Conservation (phyloP, 2,113 vertebrate genomes). For the Quiscalus mexicanus region DNA sequence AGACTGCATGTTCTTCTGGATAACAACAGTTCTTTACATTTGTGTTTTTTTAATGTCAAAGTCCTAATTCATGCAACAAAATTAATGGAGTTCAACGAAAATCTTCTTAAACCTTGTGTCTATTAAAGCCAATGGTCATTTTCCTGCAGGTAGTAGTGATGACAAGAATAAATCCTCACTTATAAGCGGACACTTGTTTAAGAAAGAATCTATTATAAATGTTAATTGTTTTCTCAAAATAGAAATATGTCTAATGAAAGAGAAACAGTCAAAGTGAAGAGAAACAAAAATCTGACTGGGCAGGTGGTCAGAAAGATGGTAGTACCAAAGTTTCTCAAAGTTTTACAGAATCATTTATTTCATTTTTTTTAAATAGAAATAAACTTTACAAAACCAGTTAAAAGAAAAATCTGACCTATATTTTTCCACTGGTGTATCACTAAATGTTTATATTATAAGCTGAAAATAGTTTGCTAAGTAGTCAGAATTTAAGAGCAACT, state of each 20-base stretch:
- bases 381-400: not conserved
- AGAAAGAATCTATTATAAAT: not conserved
- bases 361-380: not conserved
- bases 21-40: not conserved
- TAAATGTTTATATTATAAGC: slow-evolving; percentile 55
- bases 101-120: not conserved
- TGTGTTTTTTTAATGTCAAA: not conserved
- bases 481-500: slow-evolving; percentile 66
- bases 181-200: not conserved
- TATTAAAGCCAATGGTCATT: not conserved
- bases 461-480: slow-evolving; percentile 71
- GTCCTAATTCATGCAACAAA: not conserved
- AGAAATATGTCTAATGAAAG: not conserved
- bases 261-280: not conserved
- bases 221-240: not conserved
- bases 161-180: not conserved
- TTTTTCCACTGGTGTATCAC: not conserved
- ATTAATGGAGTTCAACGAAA: not conserved
- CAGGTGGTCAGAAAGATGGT: not conserved
- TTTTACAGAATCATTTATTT: not conserved
- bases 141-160: not conserved
- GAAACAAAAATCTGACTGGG: not conserved
- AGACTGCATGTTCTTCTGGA: not conserved
- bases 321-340: not conserved
- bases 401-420: slow-evolving; percentile 26